Conservation (phyloP, 92 coral and sea anemone species). For the Epizoanthus stellaris region DNA sequence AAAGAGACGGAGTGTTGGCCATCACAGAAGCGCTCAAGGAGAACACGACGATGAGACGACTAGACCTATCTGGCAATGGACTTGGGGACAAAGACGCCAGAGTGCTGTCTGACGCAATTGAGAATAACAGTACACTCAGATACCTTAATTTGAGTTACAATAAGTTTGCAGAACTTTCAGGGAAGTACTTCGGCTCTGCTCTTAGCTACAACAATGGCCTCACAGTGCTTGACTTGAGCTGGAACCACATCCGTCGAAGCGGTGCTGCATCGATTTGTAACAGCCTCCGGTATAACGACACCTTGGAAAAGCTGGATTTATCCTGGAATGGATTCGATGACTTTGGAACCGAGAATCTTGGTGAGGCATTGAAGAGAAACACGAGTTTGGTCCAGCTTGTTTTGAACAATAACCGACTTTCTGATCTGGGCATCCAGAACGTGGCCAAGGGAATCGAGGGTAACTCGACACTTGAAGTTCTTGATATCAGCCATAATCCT, state of each 20-base stretch:
- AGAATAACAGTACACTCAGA: constrained; percentile 72
- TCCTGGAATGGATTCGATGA: constrained; percentile 94
- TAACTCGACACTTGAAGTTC: constrained; percentile 59
- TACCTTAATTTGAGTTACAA: constrained; percentile 83
- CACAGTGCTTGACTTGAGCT: constrained; percentile 75
- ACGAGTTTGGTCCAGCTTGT: constrained; percentile 65
- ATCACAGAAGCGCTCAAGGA: constrained; percentile 74
- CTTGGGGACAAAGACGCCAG: constrained; percentile 83
- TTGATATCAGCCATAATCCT: constrained; percentile 75
- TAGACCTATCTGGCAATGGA: constrained; percentile 85
- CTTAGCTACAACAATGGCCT: constrained; percentile 78
- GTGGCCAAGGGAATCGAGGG: constrained; percentile 73
- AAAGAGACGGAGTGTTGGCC: constrained; percentile 66
- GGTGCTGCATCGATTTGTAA: constrained; percentile 74
- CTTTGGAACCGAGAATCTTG: constrained; percentile 70
- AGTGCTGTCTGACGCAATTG: constrained; percentile 80
- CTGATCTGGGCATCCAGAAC: constrained; percentile 72
- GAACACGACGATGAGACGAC: constrained; percentile 69
- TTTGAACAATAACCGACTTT: constrained; percentile 76
- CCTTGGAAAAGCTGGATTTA: constrained; percentile 72
- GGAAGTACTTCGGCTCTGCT: constrained; percentile 79
- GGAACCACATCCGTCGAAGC: constrained; percentile 80
- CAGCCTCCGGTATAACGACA: constrained; percentile 76
- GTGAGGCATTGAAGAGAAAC: constrained; percentile 77
- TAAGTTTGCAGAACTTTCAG: constrained; percentile 81